Evolutionary conservation across 2,888 invertebrate species (phyloP).

Genomic region (Actias luna): DNA sequence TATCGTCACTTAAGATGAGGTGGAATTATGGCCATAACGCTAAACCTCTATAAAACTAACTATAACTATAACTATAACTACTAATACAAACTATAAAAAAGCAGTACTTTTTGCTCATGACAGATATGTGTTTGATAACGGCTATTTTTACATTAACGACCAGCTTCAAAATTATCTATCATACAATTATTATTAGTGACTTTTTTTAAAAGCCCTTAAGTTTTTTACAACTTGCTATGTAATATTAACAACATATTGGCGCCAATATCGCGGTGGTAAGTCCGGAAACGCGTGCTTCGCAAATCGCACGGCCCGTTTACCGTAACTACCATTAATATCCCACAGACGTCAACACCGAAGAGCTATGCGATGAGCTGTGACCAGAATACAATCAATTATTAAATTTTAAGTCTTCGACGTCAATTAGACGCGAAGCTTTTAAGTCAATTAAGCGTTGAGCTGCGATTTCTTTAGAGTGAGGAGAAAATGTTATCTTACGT

Average conservation of each 20-base stretch:
- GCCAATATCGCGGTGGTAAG: conserved; percentile 36
- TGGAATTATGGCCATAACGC: too few species aligned
- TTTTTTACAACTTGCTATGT: too few species aligned
- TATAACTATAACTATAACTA: too few species aligned
- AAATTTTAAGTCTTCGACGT: conserved; percentile 8
- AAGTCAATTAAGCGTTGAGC: background rate
- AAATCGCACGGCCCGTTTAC: conserved; percentile 59
- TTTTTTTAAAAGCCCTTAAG: too few species aligned
- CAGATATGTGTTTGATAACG: too few species aligned
- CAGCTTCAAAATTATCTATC: too few species aligned
- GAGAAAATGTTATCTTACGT: background rate
- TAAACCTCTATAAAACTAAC: too few species aligned
- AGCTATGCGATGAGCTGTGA: conserved; percentile 54
- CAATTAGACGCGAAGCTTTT: conserved; percentile 19
- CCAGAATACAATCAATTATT: conserved; percentile 40
- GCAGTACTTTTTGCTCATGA: too few species aligned
- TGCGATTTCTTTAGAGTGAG: background rate
- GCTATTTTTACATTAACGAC: too few species aligned
- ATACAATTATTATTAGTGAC: too few species aligned
- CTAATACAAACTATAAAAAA: too few species aligned
- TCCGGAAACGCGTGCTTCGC: conserved; percentile 58
- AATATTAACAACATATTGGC: conserved; percentile 29
- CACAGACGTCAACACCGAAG: conserved; percentile 63
- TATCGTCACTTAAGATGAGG: too few species aligned
- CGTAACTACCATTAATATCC: conserved; percentile 55